These are phyloP conservation scores for Euplexia lucipara DNA, from an alignment of 2,888 invertebrate species.

Conservation along the genomic window DNA sequence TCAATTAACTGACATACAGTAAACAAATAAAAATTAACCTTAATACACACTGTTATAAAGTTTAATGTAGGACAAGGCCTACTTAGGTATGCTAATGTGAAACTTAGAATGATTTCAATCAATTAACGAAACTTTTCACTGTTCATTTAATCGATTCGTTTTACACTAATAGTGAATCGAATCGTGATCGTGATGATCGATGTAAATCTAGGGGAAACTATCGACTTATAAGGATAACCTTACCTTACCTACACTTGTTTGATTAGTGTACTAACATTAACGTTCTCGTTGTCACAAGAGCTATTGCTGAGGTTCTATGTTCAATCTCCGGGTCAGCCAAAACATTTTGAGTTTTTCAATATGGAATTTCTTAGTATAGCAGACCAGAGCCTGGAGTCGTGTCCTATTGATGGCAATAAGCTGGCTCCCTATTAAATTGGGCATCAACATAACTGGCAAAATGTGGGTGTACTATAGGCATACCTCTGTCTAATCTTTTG, in stretches of 20 bases:
- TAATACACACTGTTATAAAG: conserved; percentile 3
- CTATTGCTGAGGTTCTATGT: no score
- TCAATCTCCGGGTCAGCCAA: no score
- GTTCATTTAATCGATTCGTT: conserved; percentile 17
- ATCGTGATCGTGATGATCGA: conserved; percentile 13
- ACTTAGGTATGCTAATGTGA: neutral
- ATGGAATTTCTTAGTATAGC: no score
- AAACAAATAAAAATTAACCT: conserved; percentile 10
- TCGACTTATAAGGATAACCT: neutral
- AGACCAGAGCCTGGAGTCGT: no score
- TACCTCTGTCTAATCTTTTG: no score
- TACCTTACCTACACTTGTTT: neutral
- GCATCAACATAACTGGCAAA: no score
- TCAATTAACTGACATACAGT: conserved; percentile 17
- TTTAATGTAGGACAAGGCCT: neutral
- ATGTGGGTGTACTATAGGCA: no score
- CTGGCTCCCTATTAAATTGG: no score
- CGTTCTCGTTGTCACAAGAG: no score
- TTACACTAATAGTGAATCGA: neutral
- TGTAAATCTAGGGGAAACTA: neutral
- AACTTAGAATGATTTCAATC: conserved; percentile 5
- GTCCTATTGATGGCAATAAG: no score
- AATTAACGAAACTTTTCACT: conserved; percentile 3
- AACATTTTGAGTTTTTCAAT: no score
- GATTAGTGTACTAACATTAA: neutral